phyloP scores from a whole-genome alignment of 2,113 vertebrate genomes.

The Tapirus terrestris region DNA sequence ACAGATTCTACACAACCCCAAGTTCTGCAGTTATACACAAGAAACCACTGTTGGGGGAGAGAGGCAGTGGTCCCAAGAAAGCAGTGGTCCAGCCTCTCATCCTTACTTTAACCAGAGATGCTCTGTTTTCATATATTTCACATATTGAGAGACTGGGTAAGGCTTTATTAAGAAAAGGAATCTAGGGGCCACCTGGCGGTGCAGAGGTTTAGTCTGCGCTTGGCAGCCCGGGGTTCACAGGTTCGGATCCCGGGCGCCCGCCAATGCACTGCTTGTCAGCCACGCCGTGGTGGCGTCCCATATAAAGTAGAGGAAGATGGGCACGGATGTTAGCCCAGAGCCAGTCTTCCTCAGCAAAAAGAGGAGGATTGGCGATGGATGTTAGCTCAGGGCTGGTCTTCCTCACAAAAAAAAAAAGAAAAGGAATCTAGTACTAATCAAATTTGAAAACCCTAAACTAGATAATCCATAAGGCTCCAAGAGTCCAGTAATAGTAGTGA shows the following conservation, averaged over 20 bases:
- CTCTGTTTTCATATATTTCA: neutral
- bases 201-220: too few species aligned
- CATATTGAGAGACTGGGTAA: neutral
- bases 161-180: slow-evolving; percentile 32
- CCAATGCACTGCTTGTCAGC: too few species aligned
- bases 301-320: too few species aligned
- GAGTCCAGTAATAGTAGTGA: neutral
- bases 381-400: too few species aligned
- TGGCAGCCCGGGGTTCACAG: too few species aligned
- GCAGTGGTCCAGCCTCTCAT: neutral
- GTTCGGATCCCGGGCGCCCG: too few species aligned
- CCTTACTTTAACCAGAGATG: neutral
- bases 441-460: slow-evolving; percentile 20
- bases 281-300: too few species aligned
- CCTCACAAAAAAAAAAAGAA: neutral
- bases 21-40: neutral
- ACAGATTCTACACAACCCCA: neutral
- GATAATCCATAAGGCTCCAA: neutral
- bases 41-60: neutral
- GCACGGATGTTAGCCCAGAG: too few species aligned
- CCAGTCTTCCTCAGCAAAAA: too few species aligned
- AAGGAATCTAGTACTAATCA: neutral
- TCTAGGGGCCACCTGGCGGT: too few species aligned
- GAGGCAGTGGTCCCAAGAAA: neutral
- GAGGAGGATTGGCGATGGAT: too few species aligned